These are phyloP conservation scores for Fistularia commersonii DNA, from an alignment of 2,797 vertebrate species.

Conservation along the genomic window DNA sequence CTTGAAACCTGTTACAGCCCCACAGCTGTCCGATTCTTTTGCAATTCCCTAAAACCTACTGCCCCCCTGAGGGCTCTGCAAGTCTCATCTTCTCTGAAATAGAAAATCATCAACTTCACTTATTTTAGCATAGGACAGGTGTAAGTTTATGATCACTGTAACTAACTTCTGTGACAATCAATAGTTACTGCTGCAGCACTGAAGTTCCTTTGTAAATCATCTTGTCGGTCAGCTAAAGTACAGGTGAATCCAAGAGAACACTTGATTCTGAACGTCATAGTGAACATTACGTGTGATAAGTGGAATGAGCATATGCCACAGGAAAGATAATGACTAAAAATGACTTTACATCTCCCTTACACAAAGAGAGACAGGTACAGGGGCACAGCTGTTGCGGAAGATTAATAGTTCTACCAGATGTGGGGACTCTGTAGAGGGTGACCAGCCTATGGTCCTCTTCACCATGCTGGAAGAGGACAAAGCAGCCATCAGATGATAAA, in stretches of 20 bases:
- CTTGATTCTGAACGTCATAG: constrained; percentile 52
- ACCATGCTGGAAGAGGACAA: constrained; percentile 61
- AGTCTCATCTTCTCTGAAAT: constrained; percentile 17
- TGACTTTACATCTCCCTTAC: constrained; percentile 70
- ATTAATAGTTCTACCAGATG: constrained; percentile 76
- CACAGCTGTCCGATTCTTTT: constrained; percentile 21
- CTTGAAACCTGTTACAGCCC: constrained; percentile 22
- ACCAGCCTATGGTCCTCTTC: constrained; percentile 61
- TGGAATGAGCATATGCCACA: constrained; percentile 75
- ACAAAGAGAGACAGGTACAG: constrained; percentile 71
- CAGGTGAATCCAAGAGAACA: constrained; percentile 32
- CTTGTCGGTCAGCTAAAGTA: constrained; percentile 42
- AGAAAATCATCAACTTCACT: constrained; percentile 27
- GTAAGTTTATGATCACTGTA: constrained; percentile 1
- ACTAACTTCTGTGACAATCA: constrained; percentile 24
- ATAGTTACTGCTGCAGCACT: constrained; percentile 20
- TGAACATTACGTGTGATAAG: constrained; percentile 73
- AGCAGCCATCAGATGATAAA: constrained; percentile 25
- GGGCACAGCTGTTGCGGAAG: constrained; percentile 69
- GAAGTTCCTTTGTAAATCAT: constrained; percentile 13
- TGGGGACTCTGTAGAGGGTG: constrained; percentile 64
- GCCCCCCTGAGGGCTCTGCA: constrained; percentile 57
- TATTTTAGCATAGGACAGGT: not conserved
- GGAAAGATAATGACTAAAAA: constrained; percentile 75
- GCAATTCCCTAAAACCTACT: constrained; percentile 61